These are phyloP conservation scores for Holothuria scabra DNA, from an alignment of 53 echinoderm and acorn worm genomes.

Conservation along the genomic window DNA sequence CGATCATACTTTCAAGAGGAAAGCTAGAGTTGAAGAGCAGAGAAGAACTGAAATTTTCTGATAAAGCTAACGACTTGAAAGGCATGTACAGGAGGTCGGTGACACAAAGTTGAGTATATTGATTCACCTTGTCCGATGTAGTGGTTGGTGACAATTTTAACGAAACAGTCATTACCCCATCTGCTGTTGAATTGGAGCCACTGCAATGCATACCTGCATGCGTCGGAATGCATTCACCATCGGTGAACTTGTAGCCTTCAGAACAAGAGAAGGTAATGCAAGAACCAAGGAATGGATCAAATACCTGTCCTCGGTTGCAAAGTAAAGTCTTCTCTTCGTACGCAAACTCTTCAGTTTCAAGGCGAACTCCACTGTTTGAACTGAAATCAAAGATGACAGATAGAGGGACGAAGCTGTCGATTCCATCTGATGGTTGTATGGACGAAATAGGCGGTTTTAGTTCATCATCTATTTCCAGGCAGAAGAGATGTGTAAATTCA, in stretches of 20 bases:
- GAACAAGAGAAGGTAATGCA: conserved; percentile 13
- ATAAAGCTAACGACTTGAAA: too few species aligned
- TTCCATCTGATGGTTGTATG: too few species aligned
- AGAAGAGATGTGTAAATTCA: background rate
- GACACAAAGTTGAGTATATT: too few species aligned
- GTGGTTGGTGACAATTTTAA: too few species aligned
- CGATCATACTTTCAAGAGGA: background rate
- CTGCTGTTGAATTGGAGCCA: background rate
- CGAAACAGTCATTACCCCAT: background rate
- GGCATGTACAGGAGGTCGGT: too few species aligned
- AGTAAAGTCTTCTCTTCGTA: background rate
- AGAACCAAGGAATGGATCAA: background rate
- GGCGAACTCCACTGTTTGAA: background rate
- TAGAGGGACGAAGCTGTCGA: background rate
- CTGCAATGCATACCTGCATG: background rate
- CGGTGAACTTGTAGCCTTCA: conserved; percentile 4
- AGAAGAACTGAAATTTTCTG: too few species aligned
- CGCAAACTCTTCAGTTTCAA: background rate
- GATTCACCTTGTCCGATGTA: too few species aligned
- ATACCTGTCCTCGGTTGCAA: background rate
- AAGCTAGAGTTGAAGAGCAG: too few species aligned
- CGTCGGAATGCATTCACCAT: background rate
- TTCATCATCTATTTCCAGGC: background rate
- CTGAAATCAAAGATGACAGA: conserved; percentile 18
- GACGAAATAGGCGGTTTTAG: background rate